Evolutionary conservation across 2,888 invertebrate genomes (phyloP).

Genomic region (Drosophila atripex): DNA sequence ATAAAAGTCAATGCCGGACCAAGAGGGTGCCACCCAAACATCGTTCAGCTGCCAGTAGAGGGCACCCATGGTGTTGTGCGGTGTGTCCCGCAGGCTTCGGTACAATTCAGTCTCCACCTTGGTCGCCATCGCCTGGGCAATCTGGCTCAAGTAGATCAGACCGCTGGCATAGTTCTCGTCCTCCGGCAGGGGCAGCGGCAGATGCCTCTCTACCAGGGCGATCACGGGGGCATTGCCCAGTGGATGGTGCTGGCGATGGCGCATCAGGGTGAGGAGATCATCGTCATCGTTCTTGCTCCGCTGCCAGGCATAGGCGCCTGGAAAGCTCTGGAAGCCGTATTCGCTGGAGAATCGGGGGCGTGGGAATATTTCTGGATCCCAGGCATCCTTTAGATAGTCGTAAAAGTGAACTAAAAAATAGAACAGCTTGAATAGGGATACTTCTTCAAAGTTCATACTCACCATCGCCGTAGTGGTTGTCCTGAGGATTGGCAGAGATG

Average conservation of each 20-base stretch:
- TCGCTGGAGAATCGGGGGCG: constrained; percentile 96
- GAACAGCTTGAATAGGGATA: not conserved
- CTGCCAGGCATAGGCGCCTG: constrained; percentile 88
- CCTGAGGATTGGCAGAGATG: constrained; percentile 91
- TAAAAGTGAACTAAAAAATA: constrained; percentile 91
- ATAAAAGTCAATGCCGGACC: constrained; percentile 92
- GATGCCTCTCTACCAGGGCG: constrained; percentile 86
- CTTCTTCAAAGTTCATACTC: constrained; percentile 56
- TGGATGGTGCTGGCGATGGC: constrained; percentile 94
- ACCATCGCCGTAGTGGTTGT: constrained; percentile 93
- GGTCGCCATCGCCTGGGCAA: constrained; percentile 94
- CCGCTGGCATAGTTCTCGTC: constrained; percentile 87
- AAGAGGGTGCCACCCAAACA: constrained; percentile 98
- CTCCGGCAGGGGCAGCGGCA: constrained; percentile 86
- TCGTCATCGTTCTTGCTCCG: constrained; percentile 85
- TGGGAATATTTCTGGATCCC: constrained; percentile 91
- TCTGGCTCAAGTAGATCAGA: constrained; percentile 93
- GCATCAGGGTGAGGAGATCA: constrained; percentile 87
- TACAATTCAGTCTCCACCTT: constrained; percentile 94
- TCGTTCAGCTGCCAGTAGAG: constrained; percentile 99
- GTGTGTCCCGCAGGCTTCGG: constrained; percentile 85
- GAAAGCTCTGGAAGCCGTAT: constrained; percentile 97
- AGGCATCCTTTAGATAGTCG: constrained; percentile 91
- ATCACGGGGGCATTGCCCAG: constrained; percentile 88
- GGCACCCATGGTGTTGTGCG: constrained; percentile 93